These are phyloP conservation scores for Oreamnos americanus DNA, from an alignment of 2,113 vertebrate genomes.

Conservation along the genomic window DNA sequence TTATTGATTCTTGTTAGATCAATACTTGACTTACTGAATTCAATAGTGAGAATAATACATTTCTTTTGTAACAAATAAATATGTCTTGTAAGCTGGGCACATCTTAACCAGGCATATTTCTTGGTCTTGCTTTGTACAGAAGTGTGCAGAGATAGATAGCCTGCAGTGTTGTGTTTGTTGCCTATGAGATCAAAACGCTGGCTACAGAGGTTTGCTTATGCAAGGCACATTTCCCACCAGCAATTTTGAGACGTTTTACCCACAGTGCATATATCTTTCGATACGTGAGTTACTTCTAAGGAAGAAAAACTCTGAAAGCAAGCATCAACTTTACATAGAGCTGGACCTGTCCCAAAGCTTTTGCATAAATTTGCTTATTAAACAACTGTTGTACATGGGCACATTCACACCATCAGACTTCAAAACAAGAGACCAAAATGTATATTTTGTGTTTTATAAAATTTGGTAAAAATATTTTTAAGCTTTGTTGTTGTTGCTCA, in stretches of 20 bases:
- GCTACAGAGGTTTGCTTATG: background rate
- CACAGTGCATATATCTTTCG: background rate
- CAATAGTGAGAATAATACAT: background rate
- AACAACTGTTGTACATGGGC: background rate
- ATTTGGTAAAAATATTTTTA: background rate
- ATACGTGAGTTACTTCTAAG: background rate
- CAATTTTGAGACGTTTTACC: background rate
- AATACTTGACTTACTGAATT: background rate
- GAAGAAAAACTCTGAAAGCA: background rate
- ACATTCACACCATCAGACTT: background rate
- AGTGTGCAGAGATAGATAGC: background rate
- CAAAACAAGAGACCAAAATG: background rate
- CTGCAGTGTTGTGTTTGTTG: background rate
- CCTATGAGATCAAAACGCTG: background rate
- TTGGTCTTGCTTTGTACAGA: background rate
- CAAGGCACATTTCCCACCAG: background rate
- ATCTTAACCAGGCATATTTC: background rate
- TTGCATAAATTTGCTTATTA: background rate
- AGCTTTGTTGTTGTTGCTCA: background rate
- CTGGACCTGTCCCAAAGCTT: background rate
- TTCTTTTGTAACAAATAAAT: background rate
- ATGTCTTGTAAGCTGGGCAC: background rate
- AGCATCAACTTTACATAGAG: background rate
- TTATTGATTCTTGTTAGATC: background rate
- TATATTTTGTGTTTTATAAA: background rate